These are phyloP conservation scores for Botia almorhae DNA, from an alignment of 2,797 vertebrate genomes.

Conservation along the genomic window DNA sequence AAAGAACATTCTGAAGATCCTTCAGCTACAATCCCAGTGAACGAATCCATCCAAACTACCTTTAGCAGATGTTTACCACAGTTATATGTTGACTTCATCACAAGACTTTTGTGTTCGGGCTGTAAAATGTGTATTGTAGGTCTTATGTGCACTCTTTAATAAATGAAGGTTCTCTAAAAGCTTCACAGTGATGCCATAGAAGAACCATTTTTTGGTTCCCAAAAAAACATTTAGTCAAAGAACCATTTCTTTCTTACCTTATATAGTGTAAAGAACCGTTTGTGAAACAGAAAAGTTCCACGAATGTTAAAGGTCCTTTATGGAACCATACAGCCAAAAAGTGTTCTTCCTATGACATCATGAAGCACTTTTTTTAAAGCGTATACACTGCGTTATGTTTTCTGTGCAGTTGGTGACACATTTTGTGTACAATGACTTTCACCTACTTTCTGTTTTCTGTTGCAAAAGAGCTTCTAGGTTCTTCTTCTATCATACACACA, in stretches of 20 bases:
- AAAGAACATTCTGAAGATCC: background rate
- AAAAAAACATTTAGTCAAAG: background rate
- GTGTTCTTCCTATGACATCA: too few relatives aligned
- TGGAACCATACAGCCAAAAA: too few relatives aligned
- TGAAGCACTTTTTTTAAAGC: too few relatives aligned
- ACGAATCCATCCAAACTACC: background rate
- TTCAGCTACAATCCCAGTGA: background rate
- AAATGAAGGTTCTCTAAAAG: too few relatives aligned
- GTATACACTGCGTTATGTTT: background rate
- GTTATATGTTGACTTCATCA: background rate
- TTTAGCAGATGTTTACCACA: too few relatives aligned
- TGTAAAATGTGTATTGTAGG: background rate
- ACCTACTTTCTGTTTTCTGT: background rate
- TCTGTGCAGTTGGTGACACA: background rate
- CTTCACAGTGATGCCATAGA: too few relatives aligned
- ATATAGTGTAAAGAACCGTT: too few relatives aligned
- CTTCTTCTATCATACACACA: background rate
- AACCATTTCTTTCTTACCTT: too few relatives aligned
- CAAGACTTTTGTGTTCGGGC: background rate
- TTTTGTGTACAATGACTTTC: background rate
- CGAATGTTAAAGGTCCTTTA: too few relatives aligned
- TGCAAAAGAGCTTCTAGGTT: background rate
- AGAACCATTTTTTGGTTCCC: background rate
- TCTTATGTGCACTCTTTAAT: background rate
- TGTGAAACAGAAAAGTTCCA: too few relatives aligned